phyloP scores from a whole-genome alignment of 2,888 invertebrate species.

The Notodonta ziczac region DNA sequence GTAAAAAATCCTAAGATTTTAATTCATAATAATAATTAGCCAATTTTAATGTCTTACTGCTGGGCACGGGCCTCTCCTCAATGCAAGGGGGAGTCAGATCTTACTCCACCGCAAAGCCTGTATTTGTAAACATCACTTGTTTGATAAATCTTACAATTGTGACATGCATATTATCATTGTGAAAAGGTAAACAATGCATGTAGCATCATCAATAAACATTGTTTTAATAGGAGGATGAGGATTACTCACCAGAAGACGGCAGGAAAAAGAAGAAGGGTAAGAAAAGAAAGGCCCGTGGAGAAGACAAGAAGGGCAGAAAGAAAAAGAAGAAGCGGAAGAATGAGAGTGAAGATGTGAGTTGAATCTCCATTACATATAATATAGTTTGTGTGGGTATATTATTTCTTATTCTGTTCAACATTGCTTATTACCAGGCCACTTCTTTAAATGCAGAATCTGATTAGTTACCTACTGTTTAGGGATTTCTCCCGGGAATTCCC shows the following conservation, averaged over 20 bases:
- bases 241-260: slow-evolving; percentile 93
- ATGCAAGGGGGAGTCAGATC: neutral
- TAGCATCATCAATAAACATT: slow-evolving; percentile 18
- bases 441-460: too few relatives aligned
- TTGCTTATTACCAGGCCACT: too few relatives aligned
- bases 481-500: too few relatives aligned
- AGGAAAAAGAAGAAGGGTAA: slow-evolving; percentile 97
- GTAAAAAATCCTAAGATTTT: neutral
- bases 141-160: slow-evolving; percentile 22
- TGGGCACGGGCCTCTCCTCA: too few relatives aligned
- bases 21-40: too few relatives aligned
- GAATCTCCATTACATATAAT: too few relatives aligned
- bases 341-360: slow-evolving; percentile 91
- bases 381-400: too few relatives aligned
- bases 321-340: slow-evolving; percentile 98
- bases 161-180: slow-evolving; percentile 1
- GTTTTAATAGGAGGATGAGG: slow-evolving; percentile 89
- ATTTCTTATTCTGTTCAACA: too few relatives aligned
- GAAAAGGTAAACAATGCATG: neutral
- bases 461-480: too few relatives aligned
- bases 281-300: slow-evolving; percentile 95
- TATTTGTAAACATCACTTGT: slow-evolving; percentile 34
- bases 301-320: slow-evolving; percentile 96
- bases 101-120: neutral
- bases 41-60: too few relatives aligned